Percentiles rank a stretch among this genome's conserved stretches.
These are phyloP conservation scores for Neocrepidodera transversa DNA, from an alignment of 2,888 invertebrate species.

Conservation along the genomic window DNA sequence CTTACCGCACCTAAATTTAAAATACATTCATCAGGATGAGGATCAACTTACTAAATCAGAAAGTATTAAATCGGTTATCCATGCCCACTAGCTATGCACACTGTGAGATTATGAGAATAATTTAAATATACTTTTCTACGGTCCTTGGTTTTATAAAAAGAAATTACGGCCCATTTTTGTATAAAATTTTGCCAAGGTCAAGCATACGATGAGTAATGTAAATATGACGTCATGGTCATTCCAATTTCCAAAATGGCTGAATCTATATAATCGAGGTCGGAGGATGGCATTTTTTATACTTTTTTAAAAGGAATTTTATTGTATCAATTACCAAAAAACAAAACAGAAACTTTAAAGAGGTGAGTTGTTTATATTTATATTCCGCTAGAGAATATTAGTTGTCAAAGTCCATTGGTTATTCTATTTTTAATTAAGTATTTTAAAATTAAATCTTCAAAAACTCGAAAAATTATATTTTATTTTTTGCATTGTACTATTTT, in stretches of 20 bases:
- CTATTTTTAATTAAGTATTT: constrained; percentile 15
- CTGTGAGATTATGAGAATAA: too few species aligned
- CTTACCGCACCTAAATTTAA: too few species aligned
- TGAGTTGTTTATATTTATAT: constrained; percentile 24
- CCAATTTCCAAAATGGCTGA: constrained; percentile 45
- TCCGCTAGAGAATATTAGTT: not conserved
- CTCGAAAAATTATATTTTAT: not conserved
- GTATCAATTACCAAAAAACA: constrained; percentile 26
- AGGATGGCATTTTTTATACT: constrained; percentile 42
- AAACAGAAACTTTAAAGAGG: constrained; percentile 21
- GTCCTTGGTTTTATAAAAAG: not conserved
- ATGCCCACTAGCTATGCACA: too few species aligned
- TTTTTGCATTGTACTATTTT: not conserved
- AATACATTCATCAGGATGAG: too few species aligned
- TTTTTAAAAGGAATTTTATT: constrained; percentile 41
- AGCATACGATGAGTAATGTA: constrained; percentile 34
- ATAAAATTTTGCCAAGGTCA: constrained; percentile 31
- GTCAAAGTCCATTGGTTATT: constrained; percentile 8
- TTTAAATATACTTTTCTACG: constrained; percentile 9
- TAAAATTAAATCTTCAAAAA: constrained; percentile 6
- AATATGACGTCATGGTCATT: constrained; percentile 38
- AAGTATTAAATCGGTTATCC: too few species aligned
- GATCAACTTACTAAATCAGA: too few species aligned
- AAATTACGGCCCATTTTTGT: constrained; percentile 23
- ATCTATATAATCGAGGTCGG: constrained; percentile 34